Base-by-base conservation (phyloP, 1,140 invertebrate genomes). In the Chymomyza costata region DNA sequence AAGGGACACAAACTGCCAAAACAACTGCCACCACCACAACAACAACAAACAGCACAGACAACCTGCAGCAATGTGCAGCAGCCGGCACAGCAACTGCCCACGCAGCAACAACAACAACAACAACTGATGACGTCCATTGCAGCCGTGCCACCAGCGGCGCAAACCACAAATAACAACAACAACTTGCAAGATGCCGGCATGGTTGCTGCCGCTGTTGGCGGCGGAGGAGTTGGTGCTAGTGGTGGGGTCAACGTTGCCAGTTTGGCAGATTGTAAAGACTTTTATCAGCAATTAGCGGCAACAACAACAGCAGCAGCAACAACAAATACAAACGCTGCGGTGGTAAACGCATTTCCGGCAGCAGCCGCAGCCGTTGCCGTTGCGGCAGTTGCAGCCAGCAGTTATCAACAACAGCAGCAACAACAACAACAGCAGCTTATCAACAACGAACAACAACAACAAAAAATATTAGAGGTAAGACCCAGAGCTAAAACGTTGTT, bases 1-100 rank as follows among this genome's bases (percentile, higher is more conserved):
- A 84, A 84, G 45, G 81, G 82, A 51, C 82, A 83, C 17, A 84
- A 84, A 53, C 82, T 83, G 39, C 82, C 82, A 45, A 84, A 84
- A 39, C 82, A 69, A 55, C 61, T 84, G 57, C 82, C 82, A 16
- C 54, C 51, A 15, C 54, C 62, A 19, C 50, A 39, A 37, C 56
- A 53, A 16, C 35, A 43, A 11, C 21, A 21, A n/a, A n/a, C n/a
- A n/a, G n/a, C n/a, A n/a, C n/a, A n/a, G n/a, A n/a, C n/a, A n/a
- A n/a, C n/a, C n/a, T n/a, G 25, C n/a, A 55, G 50, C 62, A 64
- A 63, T 55, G 59, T 41, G 17, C 16, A 40, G 13, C 53, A 14
- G 6, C 10, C 44, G 16, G 18, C n/a, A 44, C 40, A 56, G 19
- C 44, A 41, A 21, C 37, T 55, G 7, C 49, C 38, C 10, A 56